A percentile compares a stretch with the other conserved stretches of the same genome.
Evolutionary conservation across 2,797 vertebrate genomes (phyloP).

Genomic region (Notamacropus eugenii): DNA sequence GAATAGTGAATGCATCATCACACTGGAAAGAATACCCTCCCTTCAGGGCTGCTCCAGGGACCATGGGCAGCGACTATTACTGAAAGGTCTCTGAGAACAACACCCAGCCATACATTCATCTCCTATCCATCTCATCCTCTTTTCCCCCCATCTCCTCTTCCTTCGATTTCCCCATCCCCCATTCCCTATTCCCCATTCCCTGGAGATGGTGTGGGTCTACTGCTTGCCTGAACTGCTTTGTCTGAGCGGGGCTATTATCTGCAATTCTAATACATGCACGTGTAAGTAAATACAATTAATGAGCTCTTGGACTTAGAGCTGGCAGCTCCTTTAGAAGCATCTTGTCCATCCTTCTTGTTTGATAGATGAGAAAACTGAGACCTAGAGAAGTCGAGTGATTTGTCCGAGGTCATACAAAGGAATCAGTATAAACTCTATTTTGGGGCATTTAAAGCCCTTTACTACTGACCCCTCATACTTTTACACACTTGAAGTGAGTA

Average conservation of each 20-base stretch:
- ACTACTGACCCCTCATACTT: background rate
- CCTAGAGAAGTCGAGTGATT: background rate
- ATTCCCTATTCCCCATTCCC: conserved; percentile 13
- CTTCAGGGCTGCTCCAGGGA: conserved; percentile 69
- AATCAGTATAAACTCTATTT: background rate
- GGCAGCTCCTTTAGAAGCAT: background rate
- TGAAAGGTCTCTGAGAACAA: conserved; percentile 66
- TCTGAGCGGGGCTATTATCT: conserved; percentile 23
- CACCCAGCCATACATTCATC: conserved; percentile 44
- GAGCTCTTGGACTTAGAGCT: background rate
- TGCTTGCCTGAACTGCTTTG: conserved; percentile 50
- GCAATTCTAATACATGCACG: conserved; percentile 34
- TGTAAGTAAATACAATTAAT: conserved; percentile 37
- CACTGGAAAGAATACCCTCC: conserved; percentile 67
- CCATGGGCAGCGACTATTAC: background rate
- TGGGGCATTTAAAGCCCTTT: background rate
- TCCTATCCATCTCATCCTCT: conserved; percentile 20
- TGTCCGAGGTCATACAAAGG: background rate
- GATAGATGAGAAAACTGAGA: background rate
- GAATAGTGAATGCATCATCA: conserved; percentile 71
- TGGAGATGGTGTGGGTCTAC: conserved; percentile 34
- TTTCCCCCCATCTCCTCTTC: conserved; percentile 49
- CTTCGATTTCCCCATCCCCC: conserved; percentile 6
- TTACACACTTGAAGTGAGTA: background rate
- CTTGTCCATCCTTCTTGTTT: background rate